Base-by-base conservation (phyloP, 2,113 vertebrate genomes). In the Proterorhinus semilunaris region DNA sequence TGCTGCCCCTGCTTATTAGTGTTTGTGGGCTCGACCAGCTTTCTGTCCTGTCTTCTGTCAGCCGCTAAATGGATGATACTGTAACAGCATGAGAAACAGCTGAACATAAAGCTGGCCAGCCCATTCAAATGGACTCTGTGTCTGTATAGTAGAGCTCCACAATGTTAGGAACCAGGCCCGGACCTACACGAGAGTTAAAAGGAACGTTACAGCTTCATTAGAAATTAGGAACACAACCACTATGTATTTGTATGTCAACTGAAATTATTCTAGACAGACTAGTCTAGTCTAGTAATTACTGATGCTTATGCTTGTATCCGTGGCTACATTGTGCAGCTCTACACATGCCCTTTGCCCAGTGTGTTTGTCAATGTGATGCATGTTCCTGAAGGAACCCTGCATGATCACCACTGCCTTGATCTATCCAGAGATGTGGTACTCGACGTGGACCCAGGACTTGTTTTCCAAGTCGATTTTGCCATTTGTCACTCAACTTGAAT, bases 351-450 rank as follows among this genome's bases (percentile, higher is more conserved):
- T 8, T 21, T 45, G 11, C 62, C 13, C 5, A 42, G 5, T 72
- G 47, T 68, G 16, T 68, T 17, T 71, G 49, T 68, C 0, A 8
- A 7, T 45, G 53, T 12, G 27, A 6, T 21, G 87, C 89, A 88
- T 86, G 86, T 66, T 71, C 61, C 73, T 16, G 7, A 79, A 46
- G 66, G 47, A 15, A 72, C 70, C 59, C 79, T 84, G 91, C 92
- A 92, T 90, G 91, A 80, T 83, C 80, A 69, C 49, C 69, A 72
- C 71, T 87, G 67, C 65, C 70, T 12, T 11, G 68, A 79, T 62
- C 72, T 63, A 36, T 36, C 27, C 27, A 36, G 27, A 36, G 27
- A 36, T 36, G 27, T 36, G 27, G 27, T 36, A 36, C 27, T 36
- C 27, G 27, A 36, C 27, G 27, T 36, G 27, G 27, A 21, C 21